phyloP scores from a whole-genome alignment of 2,113 vertebrate species.

The Antigone vipio region DNA sequence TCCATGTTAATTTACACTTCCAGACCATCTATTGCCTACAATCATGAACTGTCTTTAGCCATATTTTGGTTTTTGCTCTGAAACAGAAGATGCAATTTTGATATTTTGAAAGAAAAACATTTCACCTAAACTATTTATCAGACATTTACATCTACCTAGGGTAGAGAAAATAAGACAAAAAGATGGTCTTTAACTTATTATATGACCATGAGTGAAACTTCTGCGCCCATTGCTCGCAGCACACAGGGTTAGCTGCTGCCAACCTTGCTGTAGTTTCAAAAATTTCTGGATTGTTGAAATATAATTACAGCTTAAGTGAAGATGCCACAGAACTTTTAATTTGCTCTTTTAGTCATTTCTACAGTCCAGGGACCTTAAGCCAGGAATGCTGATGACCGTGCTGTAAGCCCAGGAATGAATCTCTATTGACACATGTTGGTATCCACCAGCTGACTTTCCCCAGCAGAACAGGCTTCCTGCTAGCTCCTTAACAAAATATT shows the following conservation, averaged over 20 bases:
- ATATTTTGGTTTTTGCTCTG: not conserved
- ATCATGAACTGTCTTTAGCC: not conserved
- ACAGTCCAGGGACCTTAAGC: not conserved
- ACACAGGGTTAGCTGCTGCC: not conserved
- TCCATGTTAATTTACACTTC: not conserved
- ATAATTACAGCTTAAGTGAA: not conserved
- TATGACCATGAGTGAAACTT: not conserved
- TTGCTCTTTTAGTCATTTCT: not conserved
- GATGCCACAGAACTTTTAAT: not conserved
- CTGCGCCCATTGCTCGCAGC: not conserved
- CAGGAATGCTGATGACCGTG: not conserved
- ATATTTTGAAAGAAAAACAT: not conserved
- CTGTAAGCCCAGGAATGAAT: not conserved
- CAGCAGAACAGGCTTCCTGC: not conserved
- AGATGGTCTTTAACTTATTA: not conserved
- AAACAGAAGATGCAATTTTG: not conserved
- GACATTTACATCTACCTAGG: not conserved
- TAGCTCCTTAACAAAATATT: not conserved
- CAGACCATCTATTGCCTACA: not conserved
- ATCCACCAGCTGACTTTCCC: not conserved
- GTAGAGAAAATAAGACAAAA: not conserved
- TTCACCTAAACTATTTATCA: not conserved
- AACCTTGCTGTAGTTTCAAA: not conserved
- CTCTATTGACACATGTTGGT: not conserved
- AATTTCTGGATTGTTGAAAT: not conserved